Conservation (phyloP, 2,888 invertebrate species). For the Linnaemya tessellans region DNA sequence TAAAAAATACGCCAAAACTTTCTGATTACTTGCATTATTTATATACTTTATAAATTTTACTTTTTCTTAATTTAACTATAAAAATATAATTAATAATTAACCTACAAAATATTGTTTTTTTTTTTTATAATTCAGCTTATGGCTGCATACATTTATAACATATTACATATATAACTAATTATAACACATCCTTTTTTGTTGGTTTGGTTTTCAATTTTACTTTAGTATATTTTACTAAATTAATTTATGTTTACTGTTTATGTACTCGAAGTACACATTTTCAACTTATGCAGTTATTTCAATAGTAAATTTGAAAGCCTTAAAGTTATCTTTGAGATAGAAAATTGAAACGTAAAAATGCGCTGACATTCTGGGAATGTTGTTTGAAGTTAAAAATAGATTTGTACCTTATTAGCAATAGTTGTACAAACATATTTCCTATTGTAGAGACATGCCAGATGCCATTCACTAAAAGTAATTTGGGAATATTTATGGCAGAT, state of each 20-base stretch:
- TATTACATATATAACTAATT: conserved; percentile 57
- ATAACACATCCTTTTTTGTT: conserved; percentile 57
- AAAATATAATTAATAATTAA: conserved; percentile 73
- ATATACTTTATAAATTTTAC: conserved; percentile 13
- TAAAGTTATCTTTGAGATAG: conserved; percentile 74
- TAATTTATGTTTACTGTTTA: conserved; percentile 13
- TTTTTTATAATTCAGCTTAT: conserved; percentile 15
- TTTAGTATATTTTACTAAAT: conserved; percentile 41
- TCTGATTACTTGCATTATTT: neutral
- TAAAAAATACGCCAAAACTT: conserved; percentile 12
- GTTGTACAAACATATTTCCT: conserved; percentile 55
- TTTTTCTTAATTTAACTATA: conserved; percentile 70
- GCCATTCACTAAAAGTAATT: conserved; percentile 64
- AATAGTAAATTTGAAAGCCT: conserved; percentile 51
- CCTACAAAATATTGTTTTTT: conserved; percentile 46
- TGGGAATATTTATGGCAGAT: conserved; percentile 53
- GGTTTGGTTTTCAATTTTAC: conserved; percentile 14
- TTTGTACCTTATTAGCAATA: conserved; percentile 61
- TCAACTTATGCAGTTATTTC: conserved; percentile 10
- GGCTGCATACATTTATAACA: conserved; percentile 46
- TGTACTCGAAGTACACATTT: neutral
- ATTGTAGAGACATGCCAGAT: conserved; percentile 55
- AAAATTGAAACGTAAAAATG: conserved; percentile 54
- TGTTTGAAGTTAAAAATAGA: conserved; percentile 48
- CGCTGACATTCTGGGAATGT: conserved; percentile 65